Evolutionary conservation across 2,797 vertebrate genomes (phyloP).

Genomic region (Serranus cabrilla): DNA sequence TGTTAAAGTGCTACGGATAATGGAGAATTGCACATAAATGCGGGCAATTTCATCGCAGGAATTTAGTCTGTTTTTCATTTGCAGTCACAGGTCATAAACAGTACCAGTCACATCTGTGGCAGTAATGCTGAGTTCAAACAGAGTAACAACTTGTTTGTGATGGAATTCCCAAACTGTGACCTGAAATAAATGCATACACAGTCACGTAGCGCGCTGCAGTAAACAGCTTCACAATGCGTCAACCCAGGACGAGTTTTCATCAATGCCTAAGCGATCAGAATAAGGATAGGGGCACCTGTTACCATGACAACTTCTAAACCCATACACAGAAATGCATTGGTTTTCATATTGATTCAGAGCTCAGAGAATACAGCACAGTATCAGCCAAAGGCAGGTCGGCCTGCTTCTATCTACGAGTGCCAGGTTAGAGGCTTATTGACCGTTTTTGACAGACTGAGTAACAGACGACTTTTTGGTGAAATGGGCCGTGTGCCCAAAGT

Average conservation of each 20-base stretch:
- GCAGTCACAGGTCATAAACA: slow-evolving; percentile 63
- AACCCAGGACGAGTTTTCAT: slow-evolving; percentile 45
- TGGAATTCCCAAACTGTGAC: slow-evolving; percentile 46
- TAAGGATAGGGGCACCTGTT: slow-evolving; percentile 58
- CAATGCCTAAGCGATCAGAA: slow-evolving; percentile 43
- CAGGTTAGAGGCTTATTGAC: slow-evolving; percentile 74
- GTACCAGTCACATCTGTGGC: slow-evolving; percentile 50
- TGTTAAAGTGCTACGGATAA: slow-evolving; percentile 80
- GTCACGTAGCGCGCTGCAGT: slow-evolving; percentile 4
- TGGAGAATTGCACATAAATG: slow-evolving; percentile 70
- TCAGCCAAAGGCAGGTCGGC: slow-evolving; percentile 60
- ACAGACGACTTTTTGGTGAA: slow-evolving; percentile 73
- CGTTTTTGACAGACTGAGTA: slow-evolving; percentile 78
- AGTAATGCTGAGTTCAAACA: slow-evolving; percentile 59
- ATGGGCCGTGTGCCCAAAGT: slow-evolving; percentile 75
- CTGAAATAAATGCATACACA: slow-evolving; percentile 39
- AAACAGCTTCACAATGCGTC: slow-evolving; percentile 23
- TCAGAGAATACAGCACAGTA: slow-evolving; percentile 47
- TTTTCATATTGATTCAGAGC: slow-evolving; percentile 59
- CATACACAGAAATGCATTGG: slow-evolving; percentile 32
- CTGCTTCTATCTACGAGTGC: slow-evolving; percentile 54
- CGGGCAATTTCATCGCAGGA: slow-evolving; percentile 66
- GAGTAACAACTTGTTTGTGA: slow-evolving; percentile 48
- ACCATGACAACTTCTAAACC: slow-evolving; percentile 63
- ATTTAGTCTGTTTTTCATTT: slow-evolving; percentile 76